Evolutionary conservation across 2,113 vertebrate genomes (phyloP).

Genomic region (Spea multiplicata): DNA sequence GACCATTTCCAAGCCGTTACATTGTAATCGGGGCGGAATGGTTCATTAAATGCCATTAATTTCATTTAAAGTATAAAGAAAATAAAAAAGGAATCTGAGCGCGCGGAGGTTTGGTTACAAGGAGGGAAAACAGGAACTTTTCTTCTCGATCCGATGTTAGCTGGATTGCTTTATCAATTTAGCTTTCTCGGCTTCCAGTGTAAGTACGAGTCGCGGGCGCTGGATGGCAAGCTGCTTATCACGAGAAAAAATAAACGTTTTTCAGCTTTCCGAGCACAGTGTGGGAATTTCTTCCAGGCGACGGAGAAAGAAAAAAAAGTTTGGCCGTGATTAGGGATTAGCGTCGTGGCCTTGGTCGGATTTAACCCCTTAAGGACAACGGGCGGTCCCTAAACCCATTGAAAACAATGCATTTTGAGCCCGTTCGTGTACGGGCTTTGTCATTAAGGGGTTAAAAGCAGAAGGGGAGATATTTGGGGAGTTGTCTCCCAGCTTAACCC

Average conservation of each 20-base stretch:
- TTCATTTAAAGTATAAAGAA: not conserved
- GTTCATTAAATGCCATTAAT: conserved; percentile 31
- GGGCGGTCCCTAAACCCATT: no score
- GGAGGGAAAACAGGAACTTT: conserved; percentile 20
- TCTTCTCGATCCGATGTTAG: conserved; percentile 16
- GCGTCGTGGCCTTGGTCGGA: conserved; percentile 9
- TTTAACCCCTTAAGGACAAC: not conserved
- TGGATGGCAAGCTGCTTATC: conserved; percentile 33
- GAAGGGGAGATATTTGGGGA: no score
- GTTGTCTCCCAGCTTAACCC: no score
- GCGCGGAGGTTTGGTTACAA: conserved; percentile 19
- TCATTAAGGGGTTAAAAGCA: no score
- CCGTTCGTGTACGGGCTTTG: no score
- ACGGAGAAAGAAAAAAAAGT: conserved; percentile 4
- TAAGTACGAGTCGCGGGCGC: conserved; percentile 1
- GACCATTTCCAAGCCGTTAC: not conserved
- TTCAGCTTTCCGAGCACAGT: conserved; percentile 14
- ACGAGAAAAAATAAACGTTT: not conserved
- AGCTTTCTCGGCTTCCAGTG: not conserved
- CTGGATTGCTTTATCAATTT: conserved; percentile 10
- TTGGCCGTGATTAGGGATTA: conserved; percentile 35
- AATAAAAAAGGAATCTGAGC: not conserved
- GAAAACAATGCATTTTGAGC: no score
- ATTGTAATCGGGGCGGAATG: conserved; percentile 3
- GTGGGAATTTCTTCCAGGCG: conserved; percentile 6